Evolutionary conservation across 2,797 vertebrate species (phyloP).

Genomic region (Sardinella longiceps): DNA sequence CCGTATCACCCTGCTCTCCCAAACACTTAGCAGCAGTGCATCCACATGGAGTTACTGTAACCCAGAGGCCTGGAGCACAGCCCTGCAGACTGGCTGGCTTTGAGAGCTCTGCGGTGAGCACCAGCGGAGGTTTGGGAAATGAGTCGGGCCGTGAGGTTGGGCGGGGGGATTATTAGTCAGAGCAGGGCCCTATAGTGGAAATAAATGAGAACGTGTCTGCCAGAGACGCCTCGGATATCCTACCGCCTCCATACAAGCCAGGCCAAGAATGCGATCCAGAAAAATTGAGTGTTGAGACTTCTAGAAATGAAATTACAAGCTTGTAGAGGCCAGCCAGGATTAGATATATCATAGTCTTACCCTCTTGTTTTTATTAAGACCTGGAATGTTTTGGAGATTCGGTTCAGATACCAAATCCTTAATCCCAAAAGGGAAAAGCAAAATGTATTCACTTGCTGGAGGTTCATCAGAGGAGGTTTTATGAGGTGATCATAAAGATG

Average conservation of each 20-base stretch:
- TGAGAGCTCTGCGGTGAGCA: constrained; percentile 34
- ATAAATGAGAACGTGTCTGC: neutral
- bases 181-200: neutral
- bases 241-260: neutral
- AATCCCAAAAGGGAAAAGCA: constrained; percentile 3
- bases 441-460: neutral
- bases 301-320: neutral
- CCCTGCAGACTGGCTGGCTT: constrained; percentile 49
- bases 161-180: constrained; percentile 26
- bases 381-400: constrained; percentile 1
- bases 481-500: neutral
- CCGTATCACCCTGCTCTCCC: constrained; percentile 39
- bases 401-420: constrained; percentile 3
- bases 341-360: neutral
- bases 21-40: constrained; percentile 31
- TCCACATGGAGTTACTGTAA: constrained; percentile 40
- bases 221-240: neutral
- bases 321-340: constrained; percentile 7
- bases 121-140: constrained; percentile 37
- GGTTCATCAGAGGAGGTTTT: neutral
- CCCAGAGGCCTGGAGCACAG: constrained; percentile 39
- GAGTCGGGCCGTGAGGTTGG: neutral
- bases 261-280: neutral
- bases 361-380: constrained; percentile 12
- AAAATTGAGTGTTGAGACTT: constrained; percentile 5